Percentiles rank a stretch among this genome's conserved stretches.
Conservation (phyloP, 2,888 invertebrate genomes). For the Tetheella fluctuosa region DNA sequence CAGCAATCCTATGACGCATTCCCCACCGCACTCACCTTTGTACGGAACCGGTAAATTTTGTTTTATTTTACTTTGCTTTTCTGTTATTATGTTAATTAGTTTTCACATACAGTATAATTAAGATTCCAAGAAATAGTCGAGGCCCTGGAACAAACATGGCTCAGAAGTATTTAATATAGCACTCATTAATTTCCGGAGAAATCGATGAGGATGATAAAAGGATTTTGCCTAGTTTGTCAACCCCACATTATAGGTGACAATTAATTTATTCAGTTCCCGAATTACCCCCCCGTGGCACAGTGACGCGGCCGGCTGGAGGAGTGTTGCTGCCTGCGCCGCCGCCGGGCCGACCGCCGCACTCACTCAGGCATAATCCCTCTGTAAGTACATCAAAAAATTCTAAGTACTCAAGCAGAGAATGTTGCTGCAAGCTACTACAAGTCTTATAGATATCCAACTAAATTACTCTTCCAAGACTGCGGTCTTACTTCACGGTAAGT, state of each 20-base stretch:
- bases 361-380: conserved; percentile 65
- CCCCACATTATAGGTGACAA: conserved; percentile 3
- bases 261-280: conserved; percentile 85
- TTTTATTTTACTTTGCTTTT: neutral
- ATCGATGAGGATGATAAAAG: too few relatives aligned
- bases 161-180: neutral
- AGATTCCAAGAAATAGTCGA: too few relatives aligned
- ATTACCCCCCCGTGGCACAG: conserved; percentile 92
- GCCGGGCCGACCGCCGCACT: conserved; percentile 68
- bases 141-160: too few relatives aligned
- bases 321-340: conserved; percentile 77
- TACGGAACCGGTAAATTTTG: conserved; percentile 78
- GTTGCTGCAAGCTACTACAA: too few relatives aligned
- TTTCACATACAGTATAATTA: too few relatives aligned
- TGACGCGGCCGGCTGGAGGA: conserved; percentile 90
- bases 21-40: conserved; percentile 80
- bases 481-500: too few relatives aligned
- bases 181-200: too few relatives aligned
- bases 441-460: too few relatives aligned
- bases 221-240: too few relatives aligned
- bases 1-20: conserved; percentile 69
- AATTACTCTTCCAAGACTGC: too few relatives aligned
- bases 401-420: too few relatives aligned
- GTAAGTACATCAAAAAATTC: conserved; percentile 52
- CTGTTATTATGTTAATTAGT: neutral